phyloP scores from a whole-genome alignment of 2,797 vertebrate species.

The Limosa lapponica region DNA sequence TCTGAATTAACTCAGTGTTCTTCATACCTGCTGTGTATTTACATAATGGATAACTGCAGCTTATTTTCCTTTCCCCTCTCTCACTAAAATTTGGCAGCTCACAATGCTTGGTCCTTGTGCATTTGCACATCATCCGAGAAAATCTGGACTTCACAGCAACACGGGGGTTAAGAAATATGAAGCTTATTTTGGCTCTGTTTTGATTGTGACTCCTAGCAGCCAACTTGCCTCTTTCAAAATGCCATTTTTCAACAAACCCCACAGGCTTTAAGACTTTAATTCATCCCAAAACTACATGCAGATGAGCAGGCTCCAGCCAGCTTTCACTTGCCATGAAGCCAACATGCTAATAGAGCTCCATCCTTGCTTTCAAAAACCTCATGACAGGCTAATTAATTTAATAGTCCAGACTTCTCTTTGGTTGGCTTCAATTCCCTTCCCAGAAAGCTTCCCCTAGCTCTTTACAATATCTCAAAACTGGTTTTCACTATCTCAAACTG shows the following conservation, averaged over 20 bases:
- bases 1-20: background rate
- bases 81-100: background rate
- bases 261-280: slow-evolving; percentile 30
- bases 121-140: background rate
- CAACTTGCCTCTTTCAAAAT: slow-evolving; percentile 38
- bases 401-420: slow-evolving; percentile 15
- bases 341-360: slow-evolving; percentile 23
- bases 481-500: background rate
- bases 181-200: slow-evolving; percentile 46
- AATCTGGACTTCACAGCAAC: background rate
- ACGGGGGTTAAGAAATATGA: slow-evolving; percentile 14
- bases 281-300: slow-evolving; percentile 46
- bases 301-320: slow-evolving; percentile 44
- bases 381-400: slow-evolving; percentile 50
- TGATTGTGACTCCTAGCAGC: slow-evolving; percentile 1
- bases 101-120: background rate
- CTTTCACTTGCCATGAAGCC: slow-evolving; percentile 20
- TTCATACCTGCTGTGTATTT: background rate
- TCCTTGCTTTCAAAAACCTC: slow-evolving; percentile 43
- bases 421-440: background rate
- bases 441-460: background rate
- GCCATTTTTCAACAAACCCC: slow-evolving; percentile 50
- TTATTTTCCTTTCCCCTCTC: background rate
- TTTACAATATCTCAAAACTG: background rate
- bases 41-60: background rate